phyloP scores from a whole-genome alignment of 92 coral and sea anemone genomes.

The Bergia sp. region DNA sequence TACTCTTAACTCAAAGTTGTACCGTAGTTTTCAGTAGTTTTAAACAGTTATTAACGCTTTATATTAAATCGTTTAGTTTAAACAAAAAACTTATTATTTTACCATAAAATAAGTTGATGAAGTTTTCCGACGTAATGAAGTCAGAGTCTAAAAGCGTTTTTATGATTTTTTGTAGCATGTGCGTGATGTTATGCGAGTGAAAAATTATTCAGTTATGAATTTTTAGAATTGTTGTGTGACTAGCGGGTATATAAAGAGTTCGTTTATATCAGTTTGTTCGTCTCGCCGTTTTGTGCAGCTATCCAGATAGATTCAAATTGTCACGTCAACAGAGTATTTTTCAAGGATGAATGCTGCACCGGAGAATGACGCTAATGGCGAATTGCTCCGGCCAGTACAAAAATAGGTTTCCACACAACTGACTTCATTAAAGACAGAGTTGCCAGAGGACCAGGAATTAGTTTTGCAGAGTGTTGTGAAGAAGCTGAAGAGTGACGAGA shows the following conservation, averaged over 20 bases:
- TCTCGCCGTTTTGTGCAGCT: conserved; percentile 1
- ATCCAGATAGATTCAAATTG: not conserved
- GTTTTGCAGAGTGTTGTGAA: not conserved
- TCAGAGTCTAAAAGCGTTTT: conserved; percentile 11
- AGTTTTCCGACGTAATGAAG: conserved; percentile 25
- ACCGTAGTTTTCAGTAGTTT: too few species aligned
- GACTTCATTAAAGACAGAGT: not conserved
- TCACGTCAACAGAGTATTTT: not conserved
- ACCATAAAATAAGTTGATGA: not conserved
- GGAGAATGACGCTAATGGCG: not conserved
- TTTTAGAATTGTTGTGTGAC: not conserved
- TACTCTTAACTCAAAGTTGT: too few species aligned
- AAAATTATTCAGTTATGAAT: not conserved
- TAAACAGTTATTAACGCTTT: too few species aligned
- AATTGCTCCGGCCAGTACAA: not conserved
- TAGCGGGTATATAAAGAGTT: not conserved
- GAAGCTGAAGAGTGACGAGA: not conserved
- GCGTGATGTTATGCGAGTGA: not conserved
- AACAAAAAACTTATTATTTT: too few species aligned
- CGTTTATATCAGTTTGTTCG: not conserved
- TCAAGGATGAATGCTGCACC: not conserved
- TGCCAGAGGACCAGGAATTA: not conserved
- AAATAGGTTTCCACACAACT: not conserved
- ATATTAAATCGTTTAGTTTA: too few species aligned
- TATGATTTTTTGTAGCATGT: not conserved